A percentile compares a stretch with the other conserved stretches of the same genome.
Evolutionary conservation across 2,113 vertebrate genomes (phyloP).

Genomic region (Tonatia bakeri): DNA sequence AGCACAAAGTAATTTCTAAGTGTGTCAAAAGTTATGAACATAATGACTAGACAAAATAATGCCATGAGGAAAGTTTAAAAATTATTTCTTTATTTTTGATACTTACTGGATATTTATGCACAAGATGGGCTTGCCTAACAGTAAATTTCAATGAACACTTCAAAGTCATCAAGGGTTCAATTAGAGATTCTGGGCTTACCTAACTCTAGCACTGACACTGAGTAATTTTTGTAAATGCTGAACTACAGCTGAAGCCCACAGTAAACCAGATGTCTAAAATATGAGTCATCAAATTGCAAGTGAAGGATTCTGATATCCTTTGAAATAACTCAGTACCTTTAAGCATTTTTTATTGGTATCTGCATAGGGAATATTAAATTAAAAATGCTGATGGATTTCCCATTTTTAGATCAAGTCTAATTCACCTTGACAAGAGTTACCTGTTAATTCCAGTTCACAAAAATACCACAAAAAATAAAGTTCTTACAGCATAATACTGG

Average conservation of each 20-base stretch:
- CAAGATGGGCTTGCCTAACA: background rate
- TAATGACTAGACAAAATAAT: background rate
- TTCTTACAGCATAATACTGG: conserved; percentile 92
- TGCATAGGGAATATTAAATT: background rate
- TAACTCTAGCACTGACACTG: background rate
- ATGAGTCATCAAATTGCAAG: background rate
- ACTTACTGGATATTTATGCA: background rate
- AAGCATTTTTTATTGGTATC: conserved; percentile 7
- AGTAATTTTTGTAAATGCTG: background rate
- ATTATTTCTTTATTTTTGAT: background rate
- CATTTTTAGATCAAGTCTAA: conserved; percentile 42
- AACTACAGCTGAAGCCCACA: background rate
- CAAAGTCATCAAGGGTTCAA: background rate
- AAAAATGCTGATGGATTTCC: background rate
- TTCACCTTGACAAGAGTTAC: conserved; percentile 25
- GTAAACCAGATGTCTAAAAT: background rate
- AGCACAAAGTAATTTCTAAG: conserved; percentile 21
- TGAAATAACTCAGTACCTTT: background rate
- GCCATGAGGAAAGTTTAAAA: background rate
- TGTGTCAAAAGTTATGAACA: background rate
- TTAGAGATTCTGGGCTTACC: conserved; percentile 10
- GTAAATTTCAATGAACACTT: background rate
- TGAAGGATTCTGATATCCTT: background rate
- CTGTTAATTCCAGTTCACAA: conserved; percentile 47
- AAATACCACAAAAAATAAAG: conserved; percentile 37